Evolutionary conservation across 2,888 invertebrate genomes (phyloP).

Genomic region (Drosophila greeni): DNA sequence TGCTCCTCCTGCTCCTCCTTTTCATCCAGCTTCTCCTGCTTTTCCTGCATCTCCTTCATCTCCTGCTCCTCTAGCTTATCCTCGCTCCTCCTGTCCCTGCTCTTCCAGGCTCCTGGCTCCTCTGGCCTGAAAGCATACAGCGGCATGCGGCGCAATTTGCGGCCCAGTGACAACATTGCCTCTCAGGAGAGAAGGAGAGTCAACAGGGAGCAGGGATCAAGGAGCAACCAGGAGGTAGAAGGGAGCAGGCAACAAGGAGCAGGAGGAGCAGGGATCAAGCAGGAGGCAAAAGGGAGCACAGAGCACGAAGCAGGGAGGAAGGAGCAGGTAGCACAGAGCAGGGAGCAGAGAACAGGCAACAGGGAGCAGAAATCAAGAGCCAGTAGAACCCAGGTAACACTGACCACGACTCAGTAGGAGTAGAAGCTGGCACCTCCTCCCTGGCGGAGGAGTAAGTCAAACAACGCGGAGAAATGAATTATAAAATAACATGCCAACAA

Average conservation of each 20-base stretch:
- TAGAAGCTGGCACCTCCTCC: constrained; percentile 19
- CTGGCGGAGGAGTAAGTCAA: constrained; percentile 56
- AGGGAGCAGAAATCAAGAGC: background rate
- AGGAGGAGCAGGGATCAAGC: background rate
- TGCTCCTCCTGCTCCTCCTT: background rate
- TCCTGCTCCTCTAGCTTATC: background rate
- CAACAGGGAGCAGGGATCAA: background rate
- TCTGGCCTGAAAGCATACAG: constrained; percentile 62
- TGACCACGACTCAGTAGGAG: background rate
- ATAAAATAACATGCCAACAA: constrained; percentile 73
- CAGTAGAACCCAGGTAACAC: constrained; percentile 1
- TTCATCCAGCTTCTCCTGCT: constrained; percentile 1
- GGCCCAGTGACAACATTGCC: constrained; percentile 63
- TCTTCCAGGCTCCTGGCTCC: constrained; percentile 22
- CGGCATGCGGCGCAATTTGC: constrained; percentile 68
- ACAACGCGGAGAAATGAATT: constrained; percentile 73
- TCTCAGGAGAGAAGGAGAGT: constrained; percentile 2
- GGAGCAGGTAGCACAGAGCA: constrained; percentile 11
- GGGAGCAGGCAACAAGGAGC: background rate
- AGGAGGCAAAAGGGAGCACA: background rate
- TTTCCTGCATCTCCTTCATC: background rate
- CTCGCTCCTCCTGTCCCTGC: no score
- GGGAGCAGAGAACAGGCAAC: background rate
- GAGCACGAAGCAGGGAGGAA: background rate
- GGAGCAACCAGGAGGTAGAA: constrained; percentile 10